A percentile compares a stretch with the other conserved stretches of the same genome.
Conservation (phyloP, 1,140 invertebrate genomes). For the Drosophila serrata region DNA sequence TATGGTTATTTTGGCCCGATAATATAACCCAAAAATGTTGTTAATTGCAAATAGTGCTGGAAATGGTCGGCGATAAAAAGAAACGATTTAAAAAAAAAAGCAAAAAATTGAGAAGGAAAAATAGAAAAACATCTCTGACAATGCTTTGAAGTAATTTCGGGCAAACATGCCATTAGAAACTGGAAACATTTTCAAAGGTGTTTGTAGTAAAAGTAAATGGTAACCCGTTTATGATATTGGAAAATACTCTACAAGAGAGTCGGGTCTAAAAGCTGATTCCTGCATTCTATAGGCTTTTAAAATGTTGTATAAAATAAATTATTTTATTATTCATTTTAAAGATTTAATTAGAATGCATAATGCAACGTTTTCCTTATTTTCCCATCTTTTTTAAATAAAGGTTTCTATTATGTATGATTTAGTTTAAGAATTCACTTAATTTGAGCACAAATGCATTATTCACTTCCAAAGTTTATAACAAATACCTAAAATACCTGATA, state of each 20-base stretch:
- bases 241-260: background rate
- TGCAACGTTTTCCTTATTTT: too few relatives aligned
- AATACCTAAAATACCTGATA: background rate
- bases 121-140: background rate
- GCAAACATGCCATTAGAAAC: slow-evolving; percentile 20
- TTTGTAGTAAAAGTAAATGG: slow-evolving; percentile 35
- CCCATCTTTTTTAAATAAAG: too few relatives aligned
- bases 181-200: slow-evolving; percentile 27
- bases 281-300: background rate
- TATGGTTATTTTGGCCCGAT: slow-evolving; percentile 17
- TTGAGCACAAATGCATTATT: background rate
- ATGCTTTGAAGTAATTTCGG: slow-evolving; percentile 10
- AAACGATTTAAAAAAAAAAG: slow-evolving; percentile 30
- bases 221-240: slow-evolving; percentile 9
- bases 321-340: background rate
- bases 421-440: background rate
- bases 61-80: slow-evolving; percentile 41
- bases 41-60: slow-evolving; percentile 38
- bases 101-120: slow-evolving; percentile 4
- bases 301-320: background rate
- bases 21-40: slow-evolving; percentile 34
- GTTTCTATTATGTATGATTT: too few relatives aligned
- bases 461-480: background rate
- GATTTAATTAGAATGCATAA: background rate
- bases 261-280: too few relatives aligned